phyloP scores from a whole-genome alignment of 1,140 invertebrate species.

The Vanessa atalanta region DNA sequence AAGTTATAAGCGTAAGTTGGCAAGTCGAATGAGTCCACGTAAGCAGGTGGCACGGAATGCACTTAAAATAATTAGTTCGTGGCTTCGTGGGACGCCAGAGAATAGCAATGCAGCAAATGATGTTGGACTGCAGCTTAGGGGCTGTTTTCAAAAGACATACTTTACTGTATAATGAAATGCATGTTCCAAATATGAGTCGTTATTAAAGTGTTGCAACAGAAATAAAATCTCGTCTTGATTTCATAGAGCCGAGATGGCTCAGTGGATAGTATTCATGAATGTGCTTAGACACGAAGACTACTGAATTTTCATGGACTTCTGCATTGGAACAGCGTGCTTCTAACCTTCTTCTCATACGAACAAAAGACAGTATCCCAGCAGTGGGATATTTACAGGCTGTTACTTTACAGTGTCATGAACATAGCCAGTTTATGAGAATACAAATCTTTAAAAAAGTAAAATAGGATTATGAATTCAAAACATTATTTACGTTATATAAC shows the following conservation, averaged over 20 bases:
- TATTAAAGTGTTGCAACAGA: no score
- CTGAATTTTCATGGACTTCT: no score
- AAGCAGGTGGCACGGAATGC: constrained; percentile 23
- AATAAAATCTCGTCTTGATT: no score
- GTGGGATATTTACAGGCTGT: no score
- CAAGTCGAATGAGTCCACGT: constrained; percentile 10
- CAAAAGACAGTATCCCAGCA: no score
- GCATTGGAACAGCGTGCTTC: no score
- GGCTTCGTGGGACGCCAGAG: constrained; percentile 1
- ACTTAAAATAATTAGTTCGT: constrained; percentile 24
- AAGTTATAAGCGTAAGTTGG: constrained; percentile 12
- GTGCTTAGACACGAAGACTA: no score
- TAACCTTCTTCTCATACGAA: no score
- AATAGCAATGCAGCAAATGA: constrained; percentile 12
- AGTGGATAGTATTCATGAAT: no score
- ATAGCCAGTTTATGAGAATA: not conserved
- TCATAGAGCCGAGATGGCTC: no score
- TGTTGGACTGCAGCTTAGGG: constrained; percentile 11
- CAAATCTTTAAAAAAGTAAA: not conserved
- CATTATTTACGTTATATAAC: constrained; percentile 9
- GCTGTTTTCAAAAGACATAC: constrained; percentile 13
- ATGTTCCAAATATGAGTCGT: no score
- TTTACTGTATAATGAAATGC: no score
- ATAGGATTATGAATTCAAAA: not conserved
- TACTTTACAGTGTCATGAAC: not conserved